phyloP scores from a whole-genome alignment of 2,888 invertebrate species.

The Siphlonurus alternatus region DNA sequence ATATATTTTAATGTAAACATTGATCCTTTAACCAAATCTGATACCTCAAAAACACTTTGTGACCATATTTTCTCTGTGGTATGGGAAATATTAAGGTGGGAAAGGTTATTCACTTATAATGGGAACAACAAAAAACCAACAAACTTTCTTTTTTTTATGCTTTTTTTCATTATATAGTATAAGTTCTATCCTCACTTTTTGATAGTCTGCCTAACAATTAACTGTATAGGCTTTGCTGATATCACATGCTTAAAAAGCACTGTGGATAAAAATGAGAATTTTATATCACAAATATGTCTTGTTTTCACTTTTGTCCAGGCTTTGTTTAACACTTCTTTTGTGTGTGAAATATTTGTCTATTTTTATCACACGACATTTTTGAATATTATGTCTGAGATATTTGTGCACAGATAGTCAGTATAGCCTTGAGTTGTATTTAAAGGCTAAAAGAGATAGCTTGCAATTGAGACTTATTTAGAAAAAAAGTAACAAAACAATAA shows the following conservation, averaged over 20 bases:
- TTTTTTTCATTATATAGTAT: too few species aligned
- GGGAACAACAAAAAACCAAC: background rate
- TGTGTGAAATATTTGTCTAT: background rate
- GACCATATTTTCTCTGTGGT: background rate
- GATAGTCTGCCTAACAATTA: too few species aligned
- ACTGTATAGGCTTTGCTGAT: background rate
- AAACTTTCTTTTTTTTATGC: background rate
- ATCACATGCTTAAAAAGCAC: background rate
- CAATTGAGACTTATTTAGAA: background rate
- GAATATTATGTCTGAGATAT: background rate
- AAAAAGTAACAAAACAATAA: too few species aligned
- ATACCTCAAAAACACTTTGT: background rate
- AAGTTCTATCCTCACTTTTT: too few species aligned
- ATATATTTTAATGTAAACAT: too few species aligned
- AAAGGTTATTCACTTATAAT: background rate
- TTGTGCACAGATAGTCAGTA: background rate
- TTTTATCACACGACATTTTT: background rate
- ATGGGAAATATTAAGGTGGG: background rate
- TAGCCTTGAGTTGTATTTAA: background rate
- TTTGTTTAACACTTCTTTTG: background rate
- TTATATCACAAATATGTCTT: background rate
- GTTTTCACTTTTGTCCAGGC: background rate
- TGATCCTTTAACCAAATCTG: too few species aligned
- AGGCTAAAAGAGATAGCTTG: background rate
- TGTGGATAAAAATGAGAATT: conserved; percentile 4